These are phyloP conservation scores for Erpetoichthys calabaricus DNA, from an alignment of 2,797 vertebrate species.

Conservation along the genomic window DNA sequence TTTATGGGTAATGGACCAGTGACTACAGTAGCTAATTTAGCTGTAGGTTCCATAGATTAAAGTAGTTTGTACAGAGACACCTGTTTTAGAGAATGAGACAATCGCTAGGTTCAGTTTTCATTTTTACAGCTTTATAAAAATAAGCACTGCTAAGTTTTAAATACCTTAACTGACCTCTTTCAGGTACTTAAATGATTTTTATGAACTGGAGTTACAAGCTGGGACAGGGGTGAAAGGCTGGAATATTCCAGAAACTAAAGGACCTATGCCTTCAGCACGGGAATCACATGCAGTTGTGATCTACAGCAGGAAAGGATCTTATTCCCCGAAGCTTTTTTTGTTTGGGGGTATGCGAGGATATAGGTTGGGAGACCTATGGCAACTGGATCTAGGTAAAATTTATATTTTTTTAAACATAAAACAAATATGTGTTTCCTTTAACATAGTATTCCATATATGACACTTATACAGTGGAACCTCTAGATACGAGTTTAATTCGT, in stretches of 20 bases:
- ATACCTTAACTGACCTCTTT: not conserved
- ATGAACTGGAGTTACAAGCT: constrained; percentile 81
- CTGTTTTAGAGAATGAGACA: no score
- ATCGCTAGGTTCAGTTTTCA: no score
- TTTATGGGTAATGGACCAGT: no score
- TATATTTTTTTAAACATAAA: not conserved
- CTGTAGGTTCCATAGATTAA: no score
- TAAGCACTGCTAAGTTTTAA: no score
- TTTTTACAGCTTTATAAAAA: no score
- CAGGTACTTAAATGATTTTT: constrained; percentile 88
- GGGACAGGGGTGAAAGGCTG: constrained; percentile 76
- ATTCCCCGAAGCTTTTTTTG: constrained; percentile 75
- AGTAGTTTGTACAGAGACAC: no score
- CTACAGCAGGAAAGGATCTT: constrained; percentile 51
- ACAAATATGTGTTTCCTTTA: not conserved
- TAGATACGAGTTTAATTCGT: no score
- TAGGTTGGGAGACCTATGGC: constrained; percentile 84
- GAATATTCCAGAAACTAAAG: constrained; percentile 78
- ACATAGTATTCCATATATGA: no score
- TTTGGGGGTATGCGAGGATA: constrained; percentile 90
- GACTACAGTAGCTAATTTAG: no score
- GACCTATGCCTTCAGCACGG: constrained; percentile 64
- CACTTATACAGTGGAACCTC: no score
- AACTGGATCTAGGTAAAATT: constrained; percentile 77
- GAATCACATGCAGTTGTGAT: constrained; percentile 84